These are phyloP conservation scores for Buceros bicornis DNA, from an alignment of 2,797 vertebrate genomes.

Conservation along the genomic window DNA sequence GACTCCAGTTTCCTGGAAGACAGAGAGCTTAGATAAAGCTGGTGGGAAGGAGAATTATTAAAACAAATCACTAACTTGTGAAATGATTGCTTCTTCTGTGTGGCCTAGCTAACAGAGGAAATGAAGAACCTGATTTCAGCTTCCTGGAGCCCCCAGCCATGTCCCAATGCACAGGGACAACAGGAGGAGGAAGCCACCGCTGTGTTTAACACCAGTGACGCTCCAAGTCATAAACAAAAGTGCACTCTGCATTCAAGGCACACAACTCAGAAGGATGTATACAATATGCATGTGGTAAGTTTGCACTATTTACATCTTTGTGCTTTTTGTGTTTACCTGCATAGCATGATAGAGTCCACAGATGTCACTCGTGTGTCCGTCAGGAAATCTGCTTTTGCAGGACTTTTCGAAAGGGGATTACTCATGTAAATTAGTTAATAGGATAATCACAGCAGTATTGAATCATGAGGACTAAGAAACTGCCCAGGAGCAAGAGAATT, in stretches of 20 bases:
- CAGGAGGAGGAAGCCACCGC: accelerated
- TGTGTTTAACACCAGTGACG: not conserved
- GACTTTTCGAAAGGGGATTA: not conserved
- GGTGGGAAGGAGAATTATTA: not conserved
- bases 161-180: not conserved
- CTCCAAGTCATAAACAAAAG: not conserved
- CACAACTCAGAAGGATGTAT: not conserved
- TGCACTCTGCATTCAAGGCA: not conserved
- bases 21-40: not conserved
- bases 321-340: not conserved
- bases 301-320: not conserved
- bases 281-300: accelerated
- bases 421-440: not conserved
- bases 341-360: too few species aligned
- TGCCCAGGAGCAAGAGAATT: not conserved
- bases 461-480: not conserved
- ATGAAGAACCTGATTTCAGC: not conserved
- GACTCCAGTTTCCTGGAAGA: not conserved
- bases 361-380: not conserved
- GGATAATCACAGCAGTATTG: not conserved
- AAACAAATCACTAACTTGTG: not conserved
- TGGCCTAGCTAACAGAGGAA: not conserved
- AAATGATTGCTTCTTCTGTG: not conserved
- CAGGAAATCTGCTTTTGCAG: not conserved
- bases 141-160: not conserved